A percentile compares a stretch with the other conserved stretches of the same genome.
phyloP scores from a whole-genome alignment of 1,140 invertebrate genomes.

The Propsilocerus akamusi region DNA sequence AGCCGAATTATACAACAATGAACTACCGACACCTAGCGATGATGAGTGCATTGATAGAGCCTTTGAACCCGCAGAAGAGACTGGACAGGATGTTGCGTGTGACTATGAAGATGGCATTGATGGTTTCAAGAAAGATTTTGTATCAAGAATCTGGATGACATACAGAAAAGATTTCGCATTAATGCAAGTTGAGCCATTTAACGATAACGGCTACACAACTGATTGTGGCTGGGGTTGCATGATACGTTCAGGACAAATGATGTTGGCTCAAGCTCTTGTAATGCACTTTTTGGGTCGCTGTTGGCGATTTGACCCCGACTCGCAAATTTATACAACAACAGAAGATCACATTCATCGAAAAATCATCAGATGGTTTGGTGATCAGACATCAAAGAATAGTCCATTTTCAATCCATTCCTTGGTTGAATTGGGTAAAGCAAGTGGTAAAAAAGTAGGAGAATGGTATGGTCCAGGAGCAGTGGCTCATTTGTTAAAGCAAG shows the following conservation, averaged over 20 bases:
- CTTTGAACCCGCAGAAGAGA: neutral
- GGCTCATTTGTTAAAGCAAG: conserved; percentile 46
- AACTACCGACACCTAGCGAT: neutral
- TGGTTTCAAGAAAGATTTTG: conserved; percentile 59
- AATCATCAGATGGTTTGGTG: conserved; percentile 71
- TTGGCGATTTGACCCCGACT: conserved; percentile 54
- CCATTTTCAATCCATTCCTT: conserved; percentile 67
- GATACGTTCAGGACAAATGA: conserved; percentile 78
- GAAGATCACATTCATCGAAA: conserved; percentile 54
- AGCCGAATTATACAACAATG: neutral
- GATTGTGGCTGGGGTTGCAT: conserved; percentile 83
- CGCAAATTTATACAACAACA: conserved; percentile 32
- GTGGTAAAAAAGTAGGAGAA: conserved; percentile 60
- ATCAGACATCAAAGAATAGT: conserved; percentile 49
- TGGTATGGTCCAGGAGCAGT: conserved; percentile 68
- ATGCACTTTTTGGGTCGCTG: conserved; percentile 58
- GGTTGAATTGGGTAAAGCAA: conserved; percentile 44
- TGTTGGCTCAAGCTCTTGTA: conserved; percentile 59
- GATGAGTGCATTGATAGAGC: neutral
- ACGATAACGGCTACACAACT: conserved; percentile 45
- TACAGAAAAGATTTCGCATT: conserved; percentile 64
- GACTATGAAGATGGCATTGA: conserved; percentile 31
- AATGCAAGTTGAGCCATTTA: conserved; percentile 19
- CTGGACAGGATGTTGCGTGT: neutral
- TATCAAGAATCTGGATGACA: conserved; percentile 60